Evolutionary conservation across 2,797 vertebrate genomes (phyloP), one percentile per base, ranked within the genome.

Genomic region (Acanthopagrus latus): DNA sequence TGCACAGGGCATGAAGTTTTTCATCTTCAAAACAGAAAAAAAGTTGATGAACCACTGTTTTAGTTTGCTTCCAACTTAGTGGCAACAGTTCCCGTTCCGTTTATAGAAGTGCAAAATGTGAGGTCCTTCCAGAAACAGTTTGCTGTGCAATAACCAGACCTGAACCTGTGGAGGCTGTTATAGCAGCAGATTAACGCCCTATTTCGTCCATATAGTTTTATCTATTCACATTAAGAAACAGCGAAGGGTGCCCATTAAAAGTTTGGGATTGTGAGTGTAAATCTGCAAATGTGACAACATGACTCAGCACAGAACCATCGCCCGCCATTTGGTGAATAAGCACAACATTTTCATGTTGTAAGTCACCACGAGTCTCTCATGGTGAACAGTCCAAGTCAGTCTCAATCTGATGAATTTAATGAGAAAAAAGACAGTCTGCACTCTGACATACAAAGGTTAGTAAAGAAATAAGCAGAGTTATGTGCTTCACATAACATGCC

Each of bases 331-430:
- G 33, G 7, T 33, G 33, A 8, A 33, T 33, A 1, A 33, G 5
- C 29, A 7, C 33, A 8, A 1, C 33, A 33, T 17, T 29, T 41
- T 65, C 29, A 17, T 9, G 48, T 41, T 71, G 57, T 74, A 64
- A 55, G 5, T 78, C 63, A 81, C 48, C 27, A 21, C 33, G 16
- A 43, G 71, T 57, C 55, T 18, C 57, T 63, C 51, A 11, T 44
- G 23, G 16, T 67, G 18, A 46, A 51, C 73, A 59, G 74, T 73
- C 33, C 2, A 48, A 64, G 67, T 44, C 27, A 47, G 33, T 16
- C 25, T 52, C 23, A 29, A 21, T 60, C 48, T 54, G 50, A 55
- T 54, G 41, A 73, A 44, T 59, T 25, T 50, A 25, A 38, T 51
- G 41, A 41, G 58, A 51, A 48, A 12, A 7, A 16, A 2, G 50